Base-by-base conservation (phyloP, 2,888 invertebrate species). In the Miltochrista miniata region DNA sequence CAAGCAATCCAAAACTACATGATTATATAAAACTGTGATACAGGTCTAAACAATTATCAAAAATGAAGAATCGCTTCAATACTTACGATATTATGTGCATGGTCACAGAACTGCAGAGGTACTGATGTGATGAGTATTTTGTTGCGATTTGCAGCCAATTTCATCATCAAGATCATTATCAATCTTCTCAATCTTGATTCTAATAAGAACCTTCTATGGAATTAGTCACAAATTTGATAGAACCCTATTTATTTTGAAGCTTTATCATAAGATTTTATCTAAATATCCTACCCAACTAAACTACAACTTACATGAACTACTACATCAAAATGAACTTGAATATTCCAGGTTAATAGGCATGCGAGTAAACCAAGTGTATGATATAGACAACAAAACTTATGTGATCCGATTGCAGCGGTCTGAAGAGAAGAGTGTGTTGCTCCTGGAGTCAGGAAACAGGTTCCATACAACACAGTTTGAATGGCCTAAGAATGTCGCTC, bases 401-500 rank as follows among this genome's bases (percentile, higher is more conserved):
- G 93, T 99, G 38, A 96, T 99, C 62, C 95, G 96, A 43, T 88
- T 97, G 34, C 96, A 96, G 80, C 94, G 96, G 56, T 95, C 95
- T 0, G 98, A 98, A 76, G 95, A 96, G 72, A 99, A 99, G 90
- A 93, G 93, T 45, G 94, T 98, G 9, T 88, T 99, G 30, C 86
- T 99, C 7, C 85, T 99, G 31, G 99, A 99, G 90, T 99, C 99
- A 0, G 99, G 98, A 0, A 96, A 95, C 66, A 93, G 99, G 53
- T 95, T 99, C 54, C 99, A 99, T 79, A 95, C 95, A 5, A 99
- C 99, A 10, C 96, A 94, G 35, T 99, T 98, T 88, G 99, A 99
- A 79, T 99, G 99, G 99, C 99, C 99, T 0, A 99, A 99, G 89
- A 98, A 98, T 93, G 93, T 95, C 36, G 96, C 96, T 7, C 99